Evolutionary conservation across 2,888 invertebrate genomes (phyloP), one percentile per base, ranked within the genome.

Genomic region (Podotricha telesiphe): DNA sequence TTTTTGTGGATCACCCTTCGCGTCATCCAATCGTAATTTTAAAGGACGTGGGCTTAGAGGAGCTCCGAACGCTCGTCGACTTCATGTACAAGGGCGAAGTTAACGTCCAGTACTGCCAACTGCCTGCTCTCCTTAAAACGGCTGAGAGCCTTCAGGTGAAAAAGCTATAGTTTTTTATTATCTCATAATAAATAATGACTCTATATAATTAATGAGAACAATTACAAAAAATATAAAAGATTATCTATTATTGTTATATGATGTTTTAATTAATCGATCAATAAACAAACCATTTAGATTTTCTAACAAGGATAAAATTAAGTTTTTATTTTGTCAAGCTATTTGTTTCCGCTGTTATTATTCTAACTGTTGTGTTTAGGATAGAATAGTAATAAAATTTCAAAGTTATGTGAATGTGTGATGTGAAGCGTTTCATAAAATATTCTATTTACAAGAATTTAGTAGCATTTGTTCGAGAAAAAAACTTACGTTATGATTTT

Each of bases 11-110:
- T 94, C 98, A 98, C 89, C 97, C 98, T 80, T 96, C 97, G 90
- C 95, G 96, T 80, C 98, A 98, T 90, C 98, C 98, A 83, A 98
- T 98, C 88, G 97, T 98, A 89, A 98, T 98, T 90, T 95, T 98
- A 83, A 98, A 98, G 94, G 98, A 98, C 97, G 98, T 98, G 86
- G 96, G 97, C 85, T 96, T 97, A 91, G 95, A 96, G 86, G 98
- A 98, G 93, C 94, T 98, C 85, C 95, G 97, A 89, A 98, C 98
- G 79, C 95, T 98, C 86, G 96, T 98, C 88, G 97, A 98, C 95
- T 98, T 98, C 95, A 98, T 98, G 98, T 98, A 98, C 95, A 97
- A 97, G 93, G 98, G 98, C 85, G 98, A 98, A 93, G 98, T 98
- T 82, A 97, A 97, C 96, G 97, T 98, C 86, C 97, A 97, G 94